Conservation (phyloP, 2,797 vertebrate species). For the Alfaro cultratus region DNA sequence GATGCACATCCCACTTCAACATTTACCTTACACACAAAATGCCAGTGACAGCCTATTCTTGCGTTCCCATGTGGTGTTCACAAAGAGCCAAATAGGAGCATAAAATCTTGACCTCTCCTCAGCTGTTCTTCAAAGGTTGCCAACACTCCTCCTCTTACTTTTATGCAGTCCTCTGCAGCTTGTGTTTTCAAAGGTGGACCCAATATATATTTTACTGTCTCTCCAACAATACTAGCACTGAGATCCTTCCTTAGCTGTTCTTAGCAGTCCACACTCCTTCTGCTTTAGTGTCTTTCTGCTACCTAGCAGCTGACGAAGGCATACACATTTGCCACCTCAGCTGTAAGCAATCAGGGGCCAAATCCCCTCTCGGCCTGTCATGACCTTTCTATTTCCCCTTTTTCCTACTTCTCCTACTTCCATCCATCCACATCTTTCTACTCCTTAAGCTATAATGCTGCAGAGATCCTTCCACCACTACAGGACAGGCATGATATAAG, state of each 20-base stretch:
- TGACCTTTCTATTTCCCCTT: constrained; percentile 26
- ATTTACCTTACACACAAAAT: constrained; percentile 67
- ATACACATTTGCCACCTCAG: constrained; percentile 49
- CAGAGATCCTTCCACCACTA: constrained; percentile 42
- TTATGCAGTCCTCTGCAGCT: constrained; percentile 77
- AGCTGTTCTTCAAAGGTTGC: constrained; percentile 70
- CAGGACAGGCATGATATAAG: constrained; percentile 20
- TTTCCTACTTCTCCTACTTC: constrained; percentile 32
- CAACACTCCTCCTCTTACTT: constrained; percentile 67
- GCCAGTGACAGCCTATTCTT: constrained; percentile 63
- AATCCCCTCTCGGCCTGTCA: constrained; percentile 37
- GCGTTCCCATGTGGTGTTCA: constrained; percentile 72
- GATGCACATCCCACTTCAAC: constrained; percentile 40
- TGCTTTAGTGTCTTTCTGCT: constrained; percentile 49
- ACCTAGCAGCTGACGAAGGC: constrained; percentile 41
- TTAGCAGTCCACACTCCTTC: constrained; percentile 49
- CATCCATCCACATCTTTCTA: constrained; percentile 36
- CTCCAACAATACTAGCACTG: constrained; percentile 27
- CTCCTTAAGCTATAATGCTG: constrained; percentile 46
- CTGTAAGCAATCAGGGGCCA: constrained; percentile 64
- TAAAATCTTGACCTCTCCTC: constrained; percentile 66
- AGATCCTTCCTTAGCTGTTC: constrained; percentile 65
- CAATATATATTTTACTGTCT: constrained; percentile 48
- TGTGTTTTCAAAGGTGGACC: constrained; percentile 59
- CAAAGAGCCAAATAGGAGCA: constrained; percentile 64